Evolutionary conservation across 1,140 invertebrate genomes (phyloP), one percentile per base, ranked within the genome.

Genomic region (Caenorhabditis briggsae): DNA sequence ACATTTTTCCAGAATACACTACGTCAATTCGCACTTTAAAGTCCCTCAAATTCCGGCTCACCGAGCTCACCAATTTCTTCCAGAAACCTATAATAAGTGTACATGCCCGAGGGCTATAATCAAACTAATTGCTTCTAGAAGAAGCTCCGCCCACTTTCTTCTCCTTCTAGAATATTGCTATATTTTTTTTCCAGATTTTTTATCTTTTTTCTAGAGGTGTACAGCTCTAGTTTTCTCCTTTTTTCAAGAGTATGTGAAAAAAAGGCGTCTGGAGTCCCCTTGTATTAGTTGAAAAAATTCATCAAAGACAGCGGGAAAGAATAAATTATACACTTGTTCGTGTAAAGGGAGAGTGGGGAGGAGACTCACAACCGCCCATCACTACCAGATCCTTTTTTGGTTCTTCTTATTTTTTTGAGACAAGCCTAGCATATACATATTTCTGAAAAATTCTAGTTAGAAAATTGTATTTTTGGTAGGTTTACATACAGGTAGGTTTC

Each of bases 251-350:
- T 12, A 61, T 11, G 11, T 25, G 33, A 33, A 33, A 33, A 33
- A 33, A 33, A 33, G 25, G 25, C 56, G 56, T 59, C 20, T 53
- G 9, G 56, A 20, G 33, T 33, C 33, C 33, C 33, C 33, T 33
- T 33, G 33, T 33, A 33, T 33, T 33, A 33, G 33, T 33, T 33
- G 33, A 33, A 33, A 33, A 33, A 33, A 33, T 33, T 33, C 33
- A 33, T 33, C 20, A 14, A 12, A 25, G 23, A 33, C 8, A 1
- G 64, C 33, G 50, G 16, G 9, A 11, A 50, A 53, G 64, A 70
- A 70, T 70, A 70, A 70, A 70, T 70, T 70, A 70, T 70, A 46
- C n/a, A 46, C 64, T 70, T 46, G 64, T 43, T 70, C 14, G 41
- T 12, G 9, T n/a, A 18, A n/a, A 16, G 16, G 56, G 16, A 25